Evolutionary conservation across 2,797 vertebrate genomes (phyloP).

Genomic region (Halcyon smyrnensis): DNA sequence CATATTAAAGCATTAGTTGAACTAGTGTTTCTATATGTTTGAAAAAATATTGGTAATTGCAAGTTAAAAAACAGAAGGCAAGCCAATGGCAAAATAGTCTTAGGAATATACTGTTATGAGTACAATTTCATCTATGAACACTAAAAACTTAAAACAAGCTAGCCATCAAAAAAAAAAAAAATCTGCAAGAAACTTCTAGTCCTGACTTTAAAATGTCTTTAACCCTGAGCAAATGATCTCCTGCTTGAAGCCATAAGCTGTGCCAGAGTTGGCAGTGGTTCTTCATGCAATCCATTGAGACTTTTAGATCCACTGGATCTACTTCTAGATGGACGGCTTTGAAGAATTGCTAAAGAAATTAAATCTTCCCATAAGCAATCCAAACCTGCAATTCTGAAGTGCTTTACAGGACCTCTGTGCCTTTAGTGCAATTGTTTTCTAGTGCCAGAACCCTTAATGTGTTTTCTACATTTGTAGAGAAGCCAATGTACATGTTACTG

Average conservation of each 20-base stretch:
- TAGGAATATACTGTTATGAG: background rate
- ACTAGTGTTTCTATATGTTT: background rate
- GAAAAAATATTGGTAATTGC: background rate
- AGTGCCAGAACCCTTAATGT: background rate
- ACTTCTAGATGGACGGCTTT: background rate
- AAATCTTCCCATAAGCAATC: background rate
- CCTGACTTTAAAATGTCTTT: background rate
- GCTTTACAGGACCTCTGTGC: accelerated
- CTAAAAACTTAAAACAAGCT: background rate
- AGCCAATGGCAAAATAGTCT: constrained; percentile 3
- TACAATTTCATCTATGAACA: background rate
- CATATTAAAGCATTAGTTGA: background rate
- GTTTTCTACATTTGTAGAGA: background rate
- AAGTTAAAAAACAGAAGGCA: constrained; percentile 39
- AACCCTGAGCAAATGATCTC: background rate
- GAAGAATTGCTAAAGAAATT: background rate
- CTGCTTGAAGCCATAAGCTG: background rate
- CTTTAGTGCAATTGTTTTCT: background rate
- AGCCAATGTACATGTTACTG: background rate
- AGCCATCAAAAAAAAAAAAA: background rate
- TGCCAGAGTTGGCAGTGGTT: background rate
- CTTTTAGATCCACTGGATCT: background rate
- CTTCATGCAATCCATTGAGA: background rate
- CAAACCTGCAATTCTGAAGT: background rate
- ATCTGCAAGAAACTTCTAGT: background rate